phyloP scores from a whole-genome alignment of 2,113 vertebrate genomes.

The Equus przewalskii region DNA sequence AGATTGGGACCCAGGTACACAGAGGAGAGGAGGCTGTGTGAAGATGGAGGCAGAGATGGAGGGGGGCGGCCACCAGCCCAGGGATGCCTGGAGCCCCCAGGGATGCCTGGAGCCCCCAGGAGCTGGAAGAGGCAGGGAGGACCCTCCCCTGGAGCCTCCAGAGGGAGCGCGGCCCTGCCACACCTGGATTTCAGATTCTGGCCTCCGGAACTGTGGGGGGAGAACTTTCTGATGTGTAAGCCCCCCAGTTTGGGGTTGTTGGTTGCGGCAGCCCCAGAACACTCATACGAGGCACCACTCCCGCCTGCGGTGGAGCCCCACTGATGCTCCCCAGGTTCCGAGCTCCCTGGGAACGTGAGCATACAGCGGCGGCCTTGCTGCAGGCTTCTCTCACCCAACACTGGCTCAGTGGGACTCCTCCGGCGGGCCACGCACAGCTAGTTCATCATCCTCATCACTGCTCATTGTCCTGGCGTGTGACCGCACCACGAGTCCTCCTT shows the following conservation, averaged over 20 bases:
- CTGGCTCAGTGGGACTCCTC: not conserved
- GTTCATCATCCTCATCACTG: rapidly evolving
- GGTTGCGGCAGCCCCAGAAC: not conserved
- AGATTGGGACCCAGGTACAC: not conserved
- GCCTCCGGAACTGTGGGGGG: not conserved
- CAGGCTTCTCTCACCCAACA: not conserved
- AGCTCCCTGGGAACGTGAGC: not conserved
- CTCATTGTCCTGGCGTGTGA: rapidly evolving
- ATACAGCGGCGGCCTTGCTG: rapidly evolving
- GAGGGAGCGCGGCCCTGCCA: not conserved
- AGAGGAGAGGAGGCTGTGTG: not conserved
- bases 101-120: not conserved
- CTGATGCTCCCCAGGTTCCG: not conserved
- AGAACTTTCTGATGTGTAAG: not conserved
- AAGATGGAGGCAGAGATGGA: not conserved
- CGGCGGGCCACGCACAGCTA: rapidly evolving
- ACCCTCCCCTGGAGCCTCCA: not conserved
- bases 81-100: not conserved
- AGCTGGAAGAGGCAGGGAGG: not conserved
- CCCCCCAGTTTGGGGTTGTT: too few relatives aligned
- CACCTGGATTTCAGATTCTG: not conserved
- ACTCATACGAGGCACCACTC: too few relatives aligned
- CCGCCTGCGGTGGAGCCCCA: not conserved
- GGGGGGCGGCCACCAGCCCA: not conserved
- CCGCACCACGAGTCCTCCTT: not conserved